phyloP scores from a whole-genome alignment of 2,888 invertebrate genomes.

The Ormyrus thymus region DNA sequence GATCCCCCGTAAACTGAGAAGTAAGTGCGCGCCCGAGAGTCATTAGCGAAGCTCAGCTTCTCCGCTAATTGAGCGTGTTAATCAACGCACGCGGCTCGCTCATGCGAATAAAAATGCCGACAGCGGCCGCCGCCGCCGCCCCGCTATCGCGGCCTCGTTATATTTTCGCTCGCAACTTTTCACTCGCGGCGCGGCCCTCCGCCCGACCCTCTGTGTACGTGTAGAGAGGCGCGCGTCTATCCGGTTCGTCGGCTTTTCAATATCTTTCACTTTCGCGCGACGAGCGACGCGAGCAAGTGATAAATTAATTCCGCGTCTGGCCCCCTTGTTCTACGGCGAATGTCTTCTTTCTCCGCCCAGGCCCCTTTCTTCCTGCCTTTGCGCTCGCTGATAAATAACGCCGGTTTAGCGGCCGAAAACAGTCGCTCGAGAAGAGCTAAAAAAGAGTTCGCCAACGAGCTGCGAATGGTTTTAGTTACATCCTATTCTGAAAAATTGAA shows the following conservation, averaged over 20 bases:
- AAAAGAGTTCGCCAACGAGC: too few species aligned
- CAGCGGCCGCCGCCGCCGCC: neutral
- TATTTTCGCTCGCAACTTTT: slow-evolving; percentile 19
- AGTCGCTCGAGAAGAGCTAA: too few species aligned
- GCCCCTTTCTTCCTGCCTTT: too few species aligned
- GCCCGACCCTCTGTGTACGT: neutral
- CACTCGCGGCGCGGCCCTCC: neutral
- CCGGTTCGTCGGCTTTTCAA: slow-evolving; percentile 15
- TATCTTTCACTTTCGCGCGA: slow-evolving; percentile 30
- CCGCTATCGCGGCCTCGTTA: slow-evolving; percentile 6
- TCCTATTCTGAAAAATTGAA: too few species aligned
- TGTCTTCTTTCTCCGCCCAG: too few species aligned
- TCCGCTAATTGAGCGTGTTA: slow-evolving; percentile 42
- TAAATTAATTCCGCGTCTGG: slow-evolving; percentile 23
- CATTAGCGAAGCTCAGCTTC: slow-evolving; percentile 27
- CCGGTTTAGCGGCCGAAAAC: too few species aligned
- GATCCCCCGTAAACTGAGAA: slow-evolving; percentile 16
- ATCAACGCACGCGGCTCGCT: slow-evolving; percentile 11
- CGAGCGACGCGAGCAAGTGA: neutral
- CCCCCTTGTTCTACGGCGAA: too few species aligned
- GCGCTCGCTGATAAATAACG: too few species aligned
- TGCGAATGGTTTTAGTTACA: too few species aligned
- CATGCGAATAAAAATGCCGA: slow-evolving; percentile 24
- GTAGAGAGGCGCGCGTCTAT: neutral
- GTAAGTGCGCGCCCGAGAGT: slow-evolving; percentile 30